These are phyloP conservation scores for Arenaria interpres DNA, from an alignment of 2,113 vertebrate species.

Conservation along the genomic window DNA sequence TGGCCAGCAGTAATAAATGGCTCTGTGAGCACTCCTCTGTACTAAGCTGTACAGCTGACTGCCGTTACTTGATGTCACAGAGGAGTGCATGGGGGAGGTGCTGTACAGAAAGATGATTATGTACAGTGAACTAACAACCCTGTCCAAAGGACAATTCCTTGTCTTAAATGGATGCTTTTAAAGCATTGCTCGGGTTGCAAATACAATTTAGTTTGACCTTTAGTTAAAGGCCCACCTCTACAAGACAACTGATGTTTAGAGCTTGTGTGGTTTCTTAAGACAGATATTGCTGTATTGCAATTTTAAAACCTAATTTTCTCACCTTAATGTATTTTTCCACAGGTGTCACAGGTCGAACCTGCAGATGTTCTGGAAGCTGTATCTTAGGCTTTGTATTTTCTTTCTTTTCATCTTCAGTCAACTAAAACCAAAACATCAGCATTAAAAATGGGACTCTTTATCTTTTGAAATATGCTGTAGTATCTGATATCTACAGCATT, in stretches of 20 bases:
- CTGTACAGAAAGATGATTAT: neutral
- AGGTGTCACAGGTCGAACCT: slow-evolving; percentile 72
- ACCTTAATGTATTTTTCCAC: slow-evolving; percentile 81
- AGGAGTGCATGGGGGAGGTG: neutral
- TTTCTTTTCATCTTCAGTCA: slow-evolving; percentile 51
- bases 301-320: slow-evolving; percentile 5
- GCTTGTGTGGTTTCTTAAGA: neutral
- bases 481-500: neutral
- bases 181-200: neutral
- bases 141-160: neutral
- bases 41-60: neutral
- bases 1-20: neutral
- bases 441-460: neutral
- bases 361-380: slow-evolving; percentile 71
- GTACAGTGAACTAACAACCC: neutral
- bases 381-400: slow-evolving; percentile 51
- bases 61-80: neutral
- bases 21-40: neutral
- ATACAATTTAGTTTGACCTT: slow-evolving; percentile 38
- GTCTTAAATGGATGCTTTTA: neutral
- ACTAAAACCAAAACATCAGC: slow-evolving; percentile 59
- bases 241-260: neutral
- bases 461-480: neutral
- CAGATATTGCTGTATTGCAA: neutral
- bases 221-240: neutral